Base-by-base conservation (phyloP, 2,888 invertebrate genomes). In the Autographa pulchrina region DNA sequence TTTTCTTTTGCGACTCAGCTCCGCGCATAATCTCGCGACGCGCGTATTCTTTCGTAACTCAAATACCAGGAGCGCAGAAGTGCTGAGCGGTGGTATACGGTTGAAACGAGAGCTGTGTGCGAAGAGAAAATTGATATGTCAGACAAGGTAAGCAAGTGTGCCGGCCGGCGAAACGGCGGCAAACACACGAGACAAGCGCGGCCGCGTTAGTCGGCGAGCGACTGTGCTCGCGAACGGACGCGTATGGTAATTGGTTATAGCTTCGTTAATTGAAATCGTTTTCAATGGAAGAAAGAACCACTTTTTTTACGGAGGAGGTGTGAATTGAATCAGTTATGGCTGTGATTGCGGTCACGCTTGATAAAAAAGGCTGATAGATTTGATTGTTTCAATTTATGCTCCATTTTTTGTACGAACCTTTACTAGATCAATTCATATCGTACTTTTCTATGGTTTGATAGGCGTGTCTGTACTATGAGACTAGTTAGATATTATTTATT, bases 31-130 rank as follows among this genome's bases (percentile, higher is more conserved):
- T 88, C 91, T 89, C 91, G 92, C 92, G 94, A 93, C 91, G 89
- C 91, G 92, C 92, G 94, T 93, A 94, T 93, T 94, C 93, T 95
- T 94, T 93, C 93, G 94, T 94, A 94, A 94, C 92, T 89, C 83
- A 89, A 92, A 88, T 94, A 96, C 95, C 86, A 95, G 95, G 95
- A 93, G 89, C 87, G 85, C 91, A 95, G 90, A 92, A 90, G 80
- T 80, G 82, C 87, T 79, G 84, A 85, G 88, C 74, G 11, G 20
- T 56, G 88, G 91, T 89, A 75, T 84, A 80, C 82, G 77, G 78
- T 86, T 81, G 80, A 82, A 85, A 84, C 78, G 81, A 81, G 82
- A 86, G 81, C 86, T 82, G 77, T 82, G 92, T 92, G 92, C 88
- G 92, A 91, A 83, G 90, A 89, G 92, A 88, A 93, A 92, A 91